A percentile compares a stretch with the other conserved stretches of the same genome.
Conservation (phyloP, 2,797 vertebrate genomes). For the Sebastes hubbsi region DNA sequence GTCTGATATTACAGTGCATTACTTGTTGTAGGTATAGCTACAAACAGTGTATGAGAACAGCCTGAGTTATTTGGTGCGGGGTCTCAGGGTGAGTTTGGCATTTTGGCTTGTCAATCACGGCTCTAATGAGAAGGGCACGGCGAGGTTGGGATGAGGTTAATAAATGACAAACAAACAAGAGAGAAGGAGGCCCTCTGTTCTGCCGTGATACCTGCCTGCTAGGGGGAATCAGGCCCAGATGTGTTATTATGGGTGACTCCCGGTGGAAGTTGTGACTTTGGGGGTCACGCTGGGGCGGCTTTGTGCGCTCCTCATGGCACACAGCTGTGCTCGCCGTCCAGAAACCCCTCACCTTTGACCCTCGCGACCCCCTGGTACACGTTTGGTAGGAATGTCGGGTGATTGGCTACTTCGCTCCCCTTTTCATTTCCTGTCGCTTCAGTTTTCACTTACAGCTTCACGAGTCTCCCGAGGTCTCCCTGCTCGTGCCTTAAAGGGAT, state of each 20-base stretch:
- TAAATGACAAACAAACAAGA: conserved; percentile 84
- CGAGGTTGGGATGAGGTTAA: conserved; percentile 75
- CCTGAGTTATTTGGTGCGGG: not conserved
- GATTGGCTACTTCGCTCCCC: conserved; percentile 77
- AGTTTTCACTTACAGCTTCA: conserved; percentile 57
- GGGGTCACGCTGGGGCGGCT: conserved; percentile 73
- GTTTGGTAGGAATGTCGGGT: conserved; percentile 73
- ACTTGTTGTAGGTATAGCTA: not conserved
- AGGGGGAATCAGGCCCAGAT: conserved; percentile 81
- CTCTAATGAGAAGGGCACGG: conserved; percentile 65
- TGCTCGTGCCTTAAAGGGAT: conserved; percentile 58
- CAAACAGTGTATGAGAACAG: not conserved
- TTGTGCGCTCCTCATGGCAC: conserved; percentile 77
- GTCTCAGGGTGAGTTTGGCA: conserved; percentile 33
- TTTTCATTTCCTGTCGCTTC: conserved; percentile 79
- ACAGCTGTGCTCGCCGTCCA: conserved; percentile 78
- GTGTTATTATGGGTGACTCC: conserved; percentile 79
- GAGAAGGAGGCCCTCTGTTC: conserved; percentile 75
- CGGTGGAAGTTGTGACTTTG: conserved; percentile 66
- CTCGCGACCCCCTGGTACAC: conserved; percentile 65
- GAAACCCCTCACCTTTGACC: conserved; percentile 75
- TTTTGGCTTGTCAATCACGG: conserved; percentile 78
- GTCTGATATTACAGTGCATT: accelerated
- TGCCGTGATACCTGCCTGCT: conserved; percentile 66
- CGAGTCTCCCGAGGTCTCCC: conserved; percentile 42